A percentile compares a stretch with the other conserved stretches of the same genome.
Conservation (phyloP, 2,888 invertebrate species). For the Erannis defoliaria region DNA sequence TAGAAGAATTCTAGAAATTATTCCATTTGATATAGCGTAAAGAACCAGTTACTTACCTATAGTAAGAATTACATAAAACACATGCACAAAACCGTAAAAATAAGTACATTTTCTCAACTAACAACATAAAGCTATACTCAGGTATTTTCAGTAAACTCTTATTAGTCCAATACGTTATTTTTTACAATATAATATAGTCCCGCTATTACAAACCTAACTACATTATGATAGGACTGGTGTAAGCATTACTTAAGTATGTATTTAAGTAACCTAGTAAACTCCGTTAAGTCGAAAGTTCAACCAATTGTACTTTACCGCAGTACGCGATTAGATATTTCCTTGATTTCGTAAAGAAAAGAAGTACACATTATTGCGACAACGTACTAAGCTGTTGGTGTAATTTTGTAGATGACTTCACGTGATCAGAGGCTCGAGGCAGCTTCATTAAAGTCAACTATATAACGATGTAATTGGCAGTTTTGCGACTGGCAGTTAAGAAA, state of each 20-base stretch:
- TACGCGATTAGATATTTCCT: neutral
- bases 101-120: too few species aligned
- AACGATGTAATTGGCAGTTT: slow-evolving; percentile 75
- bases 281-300: slow-evolving; percentile 13
- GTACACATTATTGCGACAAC: neutral
- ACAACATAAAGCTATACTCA: too few species aligned
- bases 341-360: neutral
- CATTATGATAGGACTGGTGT: slow-evolving; percentile 34
- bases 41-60: too few species aligned
- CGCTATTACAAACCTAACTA: slow-evolving; percentile 29
- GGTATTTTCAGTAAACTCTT: slow-evolving; percentile 49
- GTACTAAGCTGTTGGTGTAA: slow-evolving; percentile 46
- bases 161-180: slow-evolving; percentile 47
- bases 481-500: slow-evolving; percentile 26
- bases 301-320: slow-evolving; percentile 8
- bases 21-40: too few species aligned
- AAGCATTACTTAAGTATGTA: slow-evolving; percentile 41
- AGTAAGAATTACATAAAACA: too few species aligned
- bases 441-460: slow-evolving; percentile 75
- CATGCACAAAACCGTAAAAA: too few species aligned
- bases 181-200: slow-evolving; percentile 16
- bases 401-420: slow-evolving; percentile 26
- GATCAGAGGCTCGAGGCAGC: slow-evolving; percentile 62
- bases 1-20: too few species aligned
- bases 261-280: slow-evolving; percentile 53